Evolutionary conservation across 2,797 vertebrate genomes (phyloP).

Genomic region (Mycteria americana): DNA sequence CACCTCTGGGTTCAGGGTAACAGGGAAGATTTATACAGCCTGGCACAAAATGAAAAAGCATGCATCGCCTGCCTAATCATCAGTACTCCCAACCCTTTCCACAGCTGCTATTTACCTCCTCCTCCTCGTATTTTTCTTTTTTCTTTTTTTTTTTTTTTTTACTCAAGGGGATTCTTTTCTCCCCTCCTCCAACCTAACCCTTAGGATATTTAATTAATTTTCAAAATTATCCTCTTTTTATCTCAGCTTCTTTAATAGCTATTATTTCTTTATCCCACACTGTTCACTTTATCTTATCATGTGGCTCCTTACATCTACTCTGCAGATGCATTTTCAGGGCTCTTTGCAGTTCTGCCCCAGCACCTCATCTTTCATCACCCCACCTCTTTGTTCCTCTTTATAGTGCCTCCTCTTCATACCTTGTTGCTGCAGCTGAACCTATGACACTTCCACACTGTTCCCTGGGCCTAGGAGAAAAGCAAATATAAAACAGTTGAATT

Average conservation of each 20-base stretch:
- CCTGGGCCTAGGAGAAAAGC: background rate
- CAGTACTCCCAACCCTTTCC: background rate
- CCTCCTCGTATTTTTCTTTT: background rate
- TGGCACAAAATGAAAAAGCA: constrained; percentile 52
- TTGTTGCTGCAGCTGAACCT: background rate
- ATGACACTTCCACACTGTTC: background rate
- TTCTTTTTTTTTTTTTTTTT: background rate
- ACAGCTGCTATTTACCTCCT: constrained; percentile 52
- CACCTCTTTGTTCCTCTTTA: constrained; percentile 21
- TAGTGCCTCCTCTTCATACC: background rate
- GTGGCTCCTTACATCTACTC: constrained; percentile 40
- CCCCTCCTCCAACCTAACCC: background rate
- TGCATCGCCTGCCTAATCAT: background rate
- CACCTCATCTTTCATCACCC: constrained; percentile 18
- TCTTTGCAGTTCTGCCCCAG: background rate
- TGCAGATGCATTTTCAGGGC: background rate
- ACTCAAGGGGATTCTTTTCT: background rate
- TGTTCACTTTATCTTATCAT: constrained; percentile 52
- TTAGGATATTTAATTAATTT: constrained; percentile 53
- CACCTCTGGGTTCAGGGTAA: constrained; percentile 17
- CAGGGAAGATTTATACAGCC: constrained; percentile 10
- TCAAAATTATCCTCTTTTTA: constrained; percentile 39
- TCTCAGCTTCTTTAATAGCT: constrained; percentile 36
- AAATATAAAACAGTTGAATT: constrained; percentile 17
- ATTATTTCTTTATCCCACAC: constrained; percentile 15